A percentile compares a stretch with the other conserved stretches of the same genome.
Conservation (phyloP, 2,797 vertebrate species). For the Gorsachius magnificus region DNA sequence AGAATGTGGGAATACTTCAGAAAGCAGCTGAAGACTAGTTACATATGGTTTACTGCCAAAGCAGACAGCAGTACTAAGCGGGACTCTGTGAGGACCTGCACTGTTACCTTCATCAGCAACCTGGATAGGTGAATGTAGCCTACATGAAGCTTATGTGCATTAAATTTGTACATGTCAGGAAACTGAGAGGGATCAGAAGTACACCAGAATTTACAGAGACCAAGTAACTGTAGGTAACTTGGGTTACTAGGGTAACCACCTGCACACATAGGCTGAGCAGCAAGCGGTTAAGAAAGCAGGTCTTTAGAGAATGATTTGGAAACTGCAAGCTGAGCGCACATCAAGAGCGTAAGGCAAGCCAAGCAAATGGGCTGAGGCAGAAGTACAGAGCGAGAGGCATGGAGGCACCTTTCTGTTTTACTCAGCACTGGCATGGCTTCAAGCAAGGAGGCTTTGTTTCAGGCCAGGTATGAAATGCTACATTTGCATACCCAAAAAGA, state of each 20-base stretch:
- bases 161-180: not conserved
- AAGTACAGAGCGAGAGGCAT: not conserved
- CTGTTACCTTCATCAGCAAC: not conserved
- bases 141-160: not conserved
- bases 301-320: not conserved
- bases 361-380: not conserved
- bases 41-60: not conserved
- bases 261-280: not conserved
- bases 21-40: not conserved
- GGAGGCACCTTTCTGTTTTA: not conserved
- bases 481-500: not conserved
- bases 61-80: not conserved
- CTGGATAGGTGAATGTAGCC: not conserved
- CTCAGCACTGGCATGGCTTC: not conserved
- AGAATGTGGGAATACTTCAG: not conserved
- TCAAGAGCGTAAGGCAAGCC: not conserved
- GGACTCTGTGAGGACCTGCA: not conserved
- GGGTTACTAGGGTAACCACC: not conserved
- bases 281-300: not conserved
- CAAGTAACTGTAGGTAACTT: not conserved
- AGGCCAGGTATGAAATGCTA: not conserved
- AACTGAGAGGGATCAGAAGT: not conserved
- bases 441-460: not conserved
- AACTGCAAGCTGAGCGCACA: not conserved
- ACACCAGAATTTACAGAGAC: not conserved